Base-by-base conservation (phyloP, 2,888 invertebrate species). In the Eilema depressum region DNA sequence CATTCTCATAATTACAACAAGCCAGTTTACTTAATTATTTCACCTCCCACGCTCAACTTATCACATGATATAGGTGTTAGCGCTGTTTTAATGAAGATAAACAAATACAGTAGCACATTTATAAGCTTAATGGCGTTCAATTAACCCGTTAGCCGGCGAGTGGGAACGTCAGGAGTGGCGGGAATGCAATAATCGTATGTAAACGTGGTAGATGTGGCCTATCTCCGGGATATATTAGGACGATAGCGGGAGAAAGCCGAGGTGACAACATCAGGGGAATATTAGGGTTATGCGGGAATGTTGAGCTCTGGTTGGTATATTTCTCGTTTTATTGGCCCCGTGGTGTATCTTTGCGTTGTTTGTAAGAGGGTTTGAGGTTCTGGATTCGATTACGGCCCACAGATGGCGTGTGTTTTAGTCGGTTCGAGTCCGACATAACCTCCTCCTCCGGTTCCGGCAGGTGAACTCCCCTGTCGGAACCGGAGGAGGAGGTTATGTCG, bases 61-160 rank as follows among this genome's bases (percentile, higher is more conserved):
- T 83, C 82, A 75, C 68, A 30, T 79, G 81, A 82, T 79, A 73
- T 68, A 82, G 64, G 81, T 75, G 79, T 79, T 79, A 73, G 71
- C 26, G 73, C 73, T 68, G 68, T 75, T 77, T 76, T 76, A 82
- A 82, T 83, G 81, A 79, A 79, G 84, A 83, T 79, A 77, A 63
- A 28, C 68, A 68, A 71, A 74, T 59, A 69, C 41, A 47, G 60
- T 60, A 63, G 66, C 57, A 26, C 72, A 73, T 69, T 69, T 69
- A 82, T 75, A 71, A 83, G 76, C 82, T 80, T 88, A 89, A 89
- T 89, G 85, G 75, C 63, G 82, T 84, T 85, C 89, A 88, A 90
- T 90, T 89, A 90, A 87, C 83, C 77, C 77, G 86, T 85, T 82
- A 85, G 81, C 69, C 74, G 76, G 71, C 66, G 79, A 70, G 73